phyloP scores from a whole-genome alignment of 2,113 vertebrate genomes.

The Leptocoma aspasia region DNA sequence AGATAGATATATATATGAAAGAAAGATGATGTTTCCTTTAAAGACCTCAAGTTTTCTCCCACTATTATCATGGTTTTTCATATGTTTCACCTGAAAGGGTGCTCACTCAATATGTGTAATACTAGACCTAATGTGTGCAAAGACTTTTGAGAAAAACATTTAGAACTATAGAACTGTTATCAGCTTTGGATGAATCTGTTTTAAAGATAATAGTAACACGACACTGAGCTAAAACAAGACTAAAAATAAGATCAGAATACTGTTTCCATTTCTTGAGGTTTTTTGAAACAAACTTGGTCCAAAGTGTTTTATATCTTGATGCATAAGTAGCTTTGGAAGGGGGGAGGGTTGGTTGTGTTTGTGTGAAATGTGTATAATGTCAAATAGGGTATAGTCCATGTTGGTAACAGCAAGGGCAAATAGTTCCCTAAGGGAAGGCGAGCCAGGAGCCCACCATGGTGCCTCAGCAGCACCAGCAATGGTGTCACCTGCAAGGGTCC shows the following conservation, averaged over 20 bases:
- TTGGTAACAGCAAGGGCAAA: neutral
- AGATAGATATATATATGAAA: neutral
- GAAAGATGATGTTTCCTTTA: neutral
- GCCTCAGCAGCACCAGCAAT: neutral
- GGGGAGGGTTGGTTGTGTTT: accelerated
- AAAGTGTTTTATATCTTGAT: neutral
- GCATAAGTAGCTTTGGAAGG: neutral
- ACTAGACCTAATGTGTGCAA: neutral
- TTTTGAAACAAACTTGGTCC: neutral
- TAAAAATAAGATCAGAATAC: neutral
- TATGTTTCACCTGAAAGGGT: neutral
- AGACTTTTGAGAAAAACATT: neutral
- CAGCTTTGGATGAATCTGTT: neutral
- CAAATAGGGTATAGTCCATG: neutral
- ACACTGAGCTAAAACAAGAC: neutral
- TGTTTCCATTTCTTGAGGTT: neutral
- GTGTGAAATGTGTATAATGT: neutral
- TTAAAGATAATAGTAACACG: neutral
- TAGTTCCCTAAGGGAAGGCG: neutral
- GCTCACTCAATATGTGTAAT: neutral
- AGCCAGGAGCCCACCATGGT: neutral
- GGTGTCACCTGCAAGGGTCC: neutral
- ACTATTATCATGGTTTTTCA: neutral
- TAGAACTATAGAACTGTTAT: neutral
- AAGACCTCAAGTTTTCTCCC: neutral